Conservation (phyloP, 2,797 vertebrate species). For the Valencia hispanica region DNA sequence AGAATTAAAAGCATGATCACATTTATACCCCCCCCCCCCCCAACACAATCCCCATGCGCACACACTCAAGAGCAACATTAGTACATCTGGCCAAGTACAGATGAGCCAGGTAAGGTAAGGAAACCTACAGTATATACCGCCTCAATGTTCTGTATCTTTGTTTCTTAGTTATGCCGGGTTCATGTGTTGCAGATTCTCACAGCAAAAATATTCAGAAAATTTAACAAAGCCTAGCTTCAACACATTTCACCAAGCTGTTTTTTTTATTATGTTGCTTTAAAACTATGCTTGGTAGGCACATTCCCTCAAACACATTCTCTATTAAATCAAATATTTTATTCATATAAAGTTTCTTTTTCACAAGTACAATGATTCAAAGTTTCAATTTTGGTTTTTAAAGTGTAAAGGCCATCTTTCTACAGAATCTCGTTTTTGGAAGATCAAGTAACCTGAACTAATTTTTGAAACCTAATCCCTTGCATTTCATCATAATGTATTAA, state of each 20-base stretch:
- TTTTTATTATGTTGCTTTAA: not conserved
- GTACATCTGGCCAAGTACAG: no score
- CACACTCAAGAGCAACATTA: no score
- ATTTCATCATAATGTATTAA: slow-evolving; percentile 1
- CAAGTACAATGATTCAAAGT: not conserved
- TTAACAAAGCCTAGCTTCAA: not conserved
- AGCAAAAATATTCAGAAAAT: not conserved
- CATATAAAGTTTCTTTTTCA: not conserved
- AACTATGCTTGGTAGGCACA: not conserved
- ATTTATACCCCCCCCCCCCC: no score
- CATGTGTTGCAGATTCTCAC: not conserved
- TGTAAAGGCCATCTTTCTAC: not conserved
- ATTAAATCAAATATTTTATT: not conserved
- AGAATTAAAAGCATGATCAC: no score
- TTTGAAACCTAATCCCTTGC: not conserved
- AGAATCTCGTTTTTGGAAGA: not conserved
- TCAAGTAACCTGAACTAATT: not conserved
- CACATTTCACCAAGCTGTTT: not conserved
- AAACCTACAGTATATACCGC: no score
- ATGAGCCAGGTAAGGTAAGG: no score
- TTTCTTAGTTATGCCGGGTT: not conserved
- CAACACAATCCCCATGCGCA: no score
- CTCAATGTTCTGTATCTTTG: not conserved
- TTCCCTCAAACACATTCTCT: not conserved
- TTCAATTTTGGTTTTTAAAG: not conserved